A percentile compares a stretch with the other conserved stretches of the same genome.
Evolutionary conservation across 2,888 invertebrate genomes (phyloP).

Genomic region (Ctenicera cuprea): DNA sequence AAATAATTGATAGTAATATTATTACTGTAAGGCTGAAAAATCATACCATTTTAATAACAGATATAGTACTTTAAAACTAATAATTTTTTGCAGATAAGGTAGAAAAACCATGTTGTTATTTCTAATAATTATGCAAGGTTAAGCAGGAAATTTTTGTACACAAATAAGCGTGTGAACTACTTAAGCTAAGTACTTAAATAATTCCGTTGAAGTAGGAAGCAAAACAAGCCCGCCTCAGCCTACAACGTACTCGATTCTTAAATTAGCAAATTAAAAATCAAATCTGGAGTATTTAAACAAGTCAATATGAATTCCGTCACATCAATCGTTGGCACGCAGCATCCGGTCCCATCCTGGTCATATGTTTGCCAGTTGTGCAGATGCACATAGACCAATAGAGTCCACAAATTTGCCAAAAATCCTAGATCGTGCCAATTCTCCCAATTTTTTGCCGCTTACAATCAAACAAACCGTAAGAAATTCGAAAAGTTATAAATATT

Average conservation of each 20-base stretch:
- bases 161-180: too few relatives aligned
- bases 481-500: neutral
- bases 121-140: too few relatives aligned
- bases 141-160: too few relatives aligned
- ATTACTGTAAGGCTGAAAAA: too few relatives aligned
- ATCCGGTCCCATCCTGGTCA: conserved; percentile 67
- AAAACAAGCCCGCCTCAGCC: too few relatives aligned
- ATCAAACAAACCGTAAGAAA: neutral
- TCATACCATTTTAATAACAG: too few relatives aligned
- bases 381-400: conserved; percentile 42
- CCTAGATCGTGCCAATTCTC: neutral
- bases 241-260: neutral
- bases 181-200: too few relatives aligned
- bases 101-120: too few relatives aligned
- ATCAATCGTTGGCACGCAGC: conserved; percentile 68
- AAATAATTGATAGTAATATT: too few relatives aligned
- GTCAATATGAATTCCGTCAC: conserved; percentile 68
- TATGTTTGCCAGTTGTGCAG: conserved; percentile 68
- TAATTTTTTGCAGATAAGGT: too few relatives aligned
- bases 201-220: too few relatives aligned
- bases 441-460: neutral
- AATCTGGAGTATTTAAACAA: conserved; percentile 55
- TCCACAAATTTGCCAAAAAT: conserved; percentile 38
- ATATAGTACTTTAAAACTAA: too few relatives aligned
- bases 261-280: conserved; percentile 48